Conservation (phyloP, 2,113 vertebrate species). For the Coptodon rendalli region DNA sequence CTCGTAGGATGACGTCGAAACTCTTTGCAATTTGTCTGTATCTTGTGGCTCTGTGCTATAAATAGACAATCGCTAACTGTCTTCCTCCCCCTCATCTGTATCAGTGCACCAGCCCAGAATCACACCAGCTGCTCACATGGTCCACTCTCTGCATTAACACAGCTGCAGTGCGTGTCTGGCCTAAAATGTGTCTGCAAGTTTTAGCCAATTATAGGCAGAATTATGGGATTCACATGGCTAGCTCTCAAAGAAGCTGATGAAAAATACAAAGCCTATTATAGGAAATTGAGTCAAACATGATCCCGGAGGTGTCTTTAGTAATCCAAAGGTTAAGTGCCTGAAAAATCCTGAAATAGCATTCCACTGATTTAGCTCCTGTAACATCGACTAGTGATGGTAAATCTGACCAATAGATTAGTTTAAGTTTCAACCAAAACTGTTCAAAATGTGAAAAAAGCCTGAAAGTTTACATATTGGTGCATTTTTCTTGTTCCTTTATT, state of each 20-base stretch:
- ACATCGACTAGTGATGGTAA: background rate
- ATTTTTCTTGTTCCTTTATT: background rate
- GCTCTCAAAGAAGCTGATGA: background rate
- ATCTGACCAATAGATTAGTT: background rate
- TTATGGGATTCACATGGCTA: background rate
- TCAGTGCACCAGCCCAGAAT: constrained; percentile 10
- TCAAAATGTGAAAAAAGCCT: background rate
- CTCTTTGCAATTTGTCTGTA: constrained; percentile 9
- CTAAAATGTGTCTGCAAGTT: background rate
- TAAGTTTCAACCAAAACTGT: background rate
- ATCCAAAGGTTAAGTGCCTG: background rate
- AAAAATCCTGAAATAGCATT: background rate
- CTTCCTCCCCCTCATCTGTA: constrained; percentile 37
- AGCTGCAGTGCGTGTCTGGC: background rate
- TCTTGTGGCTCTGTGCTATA: constrained; percentile 24
- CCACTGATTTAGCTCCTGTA: background rate
- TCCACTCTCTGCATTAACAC: background rate
- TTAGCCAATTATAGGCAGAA: background rate
- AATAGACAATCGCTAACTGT: constrained; percentile 31
- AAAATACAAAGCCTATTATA: background rate
- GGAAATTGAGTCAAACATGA: background rate
- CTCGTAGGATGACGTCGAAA: background rate
- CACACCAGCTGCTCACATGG: background rate
- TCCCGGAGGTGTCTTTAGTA: background rate
- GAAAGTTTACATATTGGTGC: background rate